Percentiles rank a stretch among this genome's conserved stretches.
phyloP scores from a whole-genome alignment of 1,140 invertebrate genomes.

The Heliconius eleuchia region DNA sequence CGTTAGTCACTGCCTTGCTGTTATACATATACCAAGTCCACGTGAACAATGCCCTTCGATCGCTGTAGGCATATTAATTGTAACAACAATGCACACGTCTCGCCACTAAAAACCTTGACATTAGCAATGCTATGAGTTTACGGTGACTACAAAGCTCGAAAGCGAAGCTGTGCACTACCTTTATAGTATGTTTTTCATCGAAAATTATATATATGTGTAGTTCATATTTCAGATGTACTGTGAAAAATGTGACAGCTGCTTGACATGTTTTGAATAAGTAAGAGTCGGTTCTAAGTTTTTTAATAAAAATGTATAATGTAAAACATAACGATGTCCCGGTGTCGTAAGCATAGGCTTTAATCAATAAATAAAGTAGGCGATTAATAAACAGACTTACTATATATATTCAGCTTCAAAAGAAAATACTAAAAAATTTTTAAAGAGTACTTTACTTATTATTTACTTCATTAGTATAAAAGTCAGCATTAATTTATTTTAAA shows the following conservation, averaged over 20 bases:
- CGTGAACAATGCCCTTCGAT: not conserved
- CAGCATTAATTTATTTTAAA: too few relatives aligned
- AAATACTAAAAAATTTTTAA: too few relatives aligned
- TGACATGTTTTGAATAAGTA: not conserved
- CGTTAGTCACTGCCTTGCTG: too few relatives aligned
- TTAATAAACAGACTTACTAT: not conserved
- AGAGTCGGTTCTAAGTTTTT: not conserved
- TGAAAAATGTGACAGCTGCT: not conserved
- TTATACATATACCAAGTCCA: not conserved
- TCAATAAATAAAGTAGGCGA: not conserved
- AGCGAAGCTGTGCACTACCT: not conserved
- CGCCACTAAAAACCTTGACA: slow-evolving; percentile 28
- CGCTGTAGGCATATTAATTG: slow-evolving; percentile 19
- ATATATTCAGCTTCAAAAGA: not conserved
- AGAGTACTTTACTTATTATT: too few relatives aligned
- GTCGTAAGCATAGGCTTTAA: not conserved
- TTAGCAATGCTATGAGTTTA: slow-evolving; percentile 28
- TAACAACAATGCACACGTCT: slow-evolving; percentile 20
- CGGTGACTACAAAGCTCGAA: not conserved
- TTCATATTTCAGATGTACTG: not conserved
- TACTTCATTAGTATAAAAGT: too few relatives aligned
- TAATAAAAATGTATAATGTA: not conserved
- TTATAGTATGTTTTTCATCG: not conserved
- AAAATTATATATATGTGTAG: not conserved
- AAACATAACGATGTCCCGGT: not conserved